Evolutionary conservation across 2,888 invertebrate genomes (phyloP).

Genomic region (Xestia rhomboidea): DNA sequence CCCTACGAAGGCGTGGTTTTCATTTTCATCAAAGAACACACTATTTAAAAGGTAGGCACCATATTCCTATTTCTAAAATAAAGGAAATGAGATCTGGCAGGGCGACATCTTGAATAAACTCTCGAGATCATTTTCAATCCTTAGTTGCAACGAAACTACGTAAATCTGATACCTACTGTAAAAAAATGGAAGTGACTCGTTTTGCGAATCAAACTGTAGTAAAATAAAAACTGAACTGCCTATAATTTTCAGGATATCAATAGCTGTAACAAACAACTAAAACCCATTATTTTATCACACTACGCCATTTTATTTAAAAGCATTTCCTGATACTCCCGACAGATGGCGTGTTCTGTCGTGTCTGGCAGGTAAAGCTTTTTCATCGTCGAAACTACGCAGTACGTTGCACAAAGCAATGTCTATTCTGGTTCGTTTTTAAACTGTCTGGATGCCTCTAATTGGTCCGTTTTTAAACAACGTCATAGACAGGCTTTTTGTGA

Average conservation of each 20-base stretch:
- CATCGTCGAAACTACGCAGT: not conserved
- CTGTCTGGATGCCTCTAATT: not conserved
- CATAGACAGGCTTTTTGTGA: not conserved
- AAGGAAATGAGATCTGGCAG: no score
- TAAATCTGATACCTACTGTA: not conserved
- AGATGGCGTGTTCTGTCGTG: conserved; percentile 42
- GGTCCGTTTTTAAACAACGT: not conserved
- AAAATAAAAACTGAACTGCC: not conserved
- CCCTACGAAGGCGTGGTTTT: no score
- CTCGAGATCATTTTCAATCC: not conserved
- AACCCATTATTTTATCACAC: not conserved
- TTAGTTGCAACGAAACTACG: not conserved
- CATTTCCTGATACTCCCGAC: conserved; percentile 17
- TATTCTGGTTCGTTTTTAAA: conserved; percentile 16
- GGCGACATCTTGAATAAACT: not conserved
- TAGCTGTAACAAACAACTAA: not conserved
- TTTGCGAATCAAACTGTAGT: not conserved
- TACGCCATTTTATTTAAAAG: conserved; percentile 29
- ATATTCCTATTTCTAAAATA: no score
- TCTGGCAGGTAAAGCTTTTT: conserved; percentile 8
- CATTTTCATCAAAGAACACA: no score
- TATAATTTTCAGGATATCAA: not conserved
- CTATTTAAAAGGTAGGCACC: no score
- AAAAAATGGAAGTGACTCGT: not conserved
- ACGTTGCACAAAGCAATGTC: conserved; percentile 10